phyloP scores from a whole-genome alignment of 2,888 invertebrate species.

The Phanerotoma sp. region DNA sequence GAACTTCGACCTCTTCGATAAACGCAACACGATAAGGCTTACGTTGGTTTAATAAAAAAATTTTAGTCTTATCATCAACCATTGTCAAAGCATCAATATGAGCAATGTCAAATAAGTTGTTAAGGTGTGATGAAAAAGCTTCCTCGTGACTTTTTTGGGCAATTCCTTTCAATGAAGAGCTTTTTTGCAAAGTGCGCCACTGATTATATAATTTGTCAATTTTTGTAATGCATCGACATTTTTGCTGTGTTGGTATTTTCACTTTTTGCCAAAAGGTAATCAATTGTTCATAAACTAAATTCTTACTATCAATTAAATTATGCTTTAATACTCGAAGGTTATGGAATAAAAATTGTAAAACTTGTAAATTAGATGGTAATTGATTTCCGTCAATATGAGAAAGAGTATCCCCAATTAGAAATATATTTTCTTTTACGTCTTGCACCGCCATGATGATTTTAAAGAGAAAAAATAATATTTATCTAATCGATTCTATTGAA shows the following conservation, averaged over 20 bases:
- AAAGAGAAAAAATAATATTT: not conserved
- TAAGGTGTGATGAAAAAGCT: not conserved
- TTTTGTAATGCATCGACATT: slow-evolving; percentile 5
- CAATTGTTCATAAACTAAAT: slow-evolving; percentile 5
- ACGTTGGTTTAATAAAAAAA: not conserved
- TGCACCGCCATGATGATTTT: not conserved
- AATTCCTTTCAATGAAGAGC: not conserved
- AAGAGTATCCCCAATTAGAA: slow-evolving; percentile 6
- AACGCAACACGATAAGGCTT: not conserved
- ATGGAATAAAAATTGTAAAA: slow-evolving; percentile 1
- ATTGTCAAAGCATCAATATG: not conserved
- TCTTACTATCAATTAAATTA: slow-evolving; percentile 4
- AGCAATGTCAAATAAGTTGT: not conserved
- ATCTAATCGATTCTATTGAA: not conserved
- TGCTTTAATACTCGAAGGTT: slow-evolving; percentile 2
- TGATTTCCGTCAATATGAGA: slow-evolving; percentile 11
- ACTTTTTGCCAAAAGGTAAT: slow-evolving; percentile 10
- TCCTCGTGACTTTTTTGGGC: not conserved
- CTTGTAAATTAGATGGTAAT: slow-evolving; percentile 11
- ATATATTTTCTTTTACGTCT: slow-evolving; percentile 5
- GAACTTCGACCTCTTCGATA: not conserved
- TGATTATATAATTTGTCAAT: slow-evolving; percentile 5
- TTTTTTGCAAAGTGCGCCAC: slow-evolving; percentile 7
- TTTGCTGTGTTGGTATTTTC: slow-evolving; percentile 6
- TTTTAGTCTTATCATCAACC: not conserved